These are phyloP conservation scores for Hippoglossus hippoglossus DNA, from an alignment of 2,797 vertebrate species.

Conservation along the genomic window DNA sequence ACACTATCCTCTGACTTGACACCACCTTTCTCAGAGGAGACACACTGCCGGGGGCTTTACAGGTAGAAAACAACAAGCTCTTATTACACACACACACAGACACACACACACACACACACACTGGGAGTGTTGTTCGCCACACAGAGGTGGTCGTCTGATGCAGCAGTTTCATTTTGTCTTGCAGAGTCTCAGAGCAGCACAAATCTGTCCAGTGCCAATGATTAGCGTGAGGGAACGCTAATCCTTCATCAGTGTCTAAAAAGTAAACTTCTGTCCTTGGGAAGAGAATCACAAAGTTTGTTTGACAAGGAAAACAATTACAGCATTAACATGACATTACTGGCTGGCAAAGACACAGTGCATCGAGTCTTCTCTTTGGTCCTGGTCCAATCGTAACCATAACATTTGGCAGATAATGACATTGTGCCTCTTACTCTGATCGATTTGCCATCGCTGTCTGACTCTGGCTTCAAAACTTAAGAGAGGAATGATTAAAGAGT, in stretches of 20 bases:
- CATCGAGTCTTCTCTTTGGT: conserved; percentile 50
- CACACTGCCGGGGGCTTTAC: too few relatives aligned
- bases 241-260: conserved; percentile 34
- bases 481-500: conserved; percentile 18
- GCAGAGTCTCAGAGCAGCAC: too few relatives aligned
- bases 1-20: conserved; percentile 20
- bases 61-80: too few relatives aligned
- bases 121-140: too few relatives aligned
- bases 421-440: conserved; percentile 27
- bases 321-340: conserved; percentile 62
- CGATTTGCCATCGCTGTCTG: conserved; percentile 30
- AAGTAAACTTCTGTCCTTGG: conserved; percentile 47
- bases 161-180: too few relatives aligned
- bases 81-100: too few relatives aligned
- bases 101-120: too few relatives aligned
- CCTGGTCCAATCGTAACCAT: conserved; percentile 46
- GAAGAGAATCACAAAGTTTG: conserved; percentile 43
- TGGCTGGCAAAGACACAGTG: conserved; percentile 47
- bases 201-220: not conserved
- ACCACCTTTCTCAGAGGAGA: too few relatives aligned
- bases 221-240: conserved; percentile 14
- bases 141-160: too few relatives aligned
- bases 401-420: conserved; percentile 34
- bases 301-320: conserved; percentile 60
- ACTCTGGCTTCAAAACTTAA: conserved; percentile 14